Conservation (phyloP, 2,797 vertebrate species). For the Alauda arvensis region DNA sequence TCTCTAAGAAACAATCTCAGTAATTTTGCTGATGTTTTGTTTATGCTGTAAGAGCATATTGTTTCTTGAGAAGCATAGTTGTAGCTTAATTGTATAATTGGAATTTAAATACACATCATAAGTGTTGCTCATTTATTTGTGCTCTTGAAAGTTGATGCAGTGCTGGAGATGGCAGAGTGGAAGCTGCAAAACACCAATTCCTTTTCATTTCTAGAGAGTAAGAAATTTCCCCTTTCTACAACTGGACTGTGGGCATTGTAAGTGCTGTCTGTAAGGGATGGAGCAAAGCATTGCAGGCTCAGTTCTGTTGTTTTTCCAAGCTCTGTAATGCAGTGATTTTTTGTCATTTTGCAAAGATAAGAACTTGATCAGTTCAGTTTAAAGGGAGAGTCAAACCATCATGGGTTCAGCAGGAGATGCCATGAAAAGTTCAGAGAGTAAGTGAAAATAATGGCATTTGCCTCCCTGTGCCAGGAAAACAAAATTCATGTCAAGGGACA, state of each 20-base stretch:
- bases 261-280: background rate
- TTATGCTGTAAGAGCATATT: background rate
- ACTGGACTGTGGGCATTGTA: accelerated
- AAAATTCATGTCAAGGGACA: accelerated
- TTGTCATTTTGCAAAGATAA: background rate
- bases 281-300: background rate
- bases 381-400: background rate
- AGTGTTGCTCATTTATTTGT: background rate
- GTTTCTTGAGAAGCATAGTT: background rate
- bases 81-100: background rate
- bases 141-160: background rate
- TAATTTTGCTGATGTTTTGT: background rate
- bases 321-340: background rate
- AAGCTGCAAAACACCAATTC: background rate
- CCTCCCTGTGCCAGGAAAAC: background rate
- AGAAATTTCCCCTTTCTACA: background rate
- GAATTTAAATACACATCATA: background rate
- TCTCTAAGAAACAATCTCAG: background rate
- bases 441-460: background rate
- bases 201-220: background rate
- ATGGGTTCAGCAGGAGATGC: background rate
- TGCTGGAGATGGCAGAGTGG: background rate
- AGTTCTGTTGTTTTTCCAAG: background rate
- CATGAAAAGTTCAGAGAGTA: background rate
- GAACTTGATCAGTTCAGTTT: background rate